Evolutionary conservation across 2,888 invertebrate species (phyloP).

Genomic region (Ctenicera cuprea): DNA sequence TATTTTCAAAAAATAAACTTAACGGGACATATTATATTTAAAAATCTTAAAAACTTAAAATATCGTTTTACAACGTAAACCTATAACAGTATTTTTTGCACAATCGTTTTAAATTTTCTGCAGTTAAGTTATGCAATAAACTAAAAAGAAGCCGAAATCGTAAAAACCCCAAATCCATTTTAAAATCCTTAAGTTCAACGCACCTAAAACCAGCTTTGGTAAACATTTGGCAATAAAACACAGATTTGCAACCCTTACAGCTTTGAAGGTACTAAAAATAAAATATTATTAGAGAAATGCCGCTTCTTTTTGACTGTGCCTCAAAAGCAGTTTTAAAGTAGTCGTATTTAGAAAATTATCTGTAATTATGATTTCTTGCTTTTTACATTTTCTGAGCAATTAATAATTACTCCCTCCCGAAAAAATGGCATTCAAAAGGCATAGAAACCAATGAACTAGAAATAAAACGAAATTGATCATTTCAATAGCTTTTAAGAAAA

Average conservation of each 20-base stretch:
- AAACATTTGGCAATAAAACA: not conserved
- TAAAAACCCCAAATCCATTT: slow-evolving; percentile 7
- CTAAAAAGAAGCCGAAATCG: slow-evolving; percentile 22
- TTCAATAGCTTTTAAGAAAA: no score
- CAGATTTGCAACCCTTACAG: slow-evolving; percentile 9
- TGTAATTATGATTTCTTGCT: no score
- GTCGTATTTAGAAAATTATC: not conserved
- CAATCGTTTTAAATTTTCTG: slow-evolving; percentile 24
- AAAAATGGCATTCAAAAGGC: no score
- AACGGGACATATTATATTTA: no score
- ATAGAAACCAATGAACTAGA: no score
- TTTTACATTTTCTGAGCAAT: no score
- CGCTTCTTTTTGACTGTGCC: not conserved
- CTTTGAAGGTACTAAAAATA: not conserved
- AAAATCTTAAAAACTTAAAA: no score
- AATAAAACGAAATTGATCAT: no score
- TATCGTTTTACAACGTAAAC: slow-evolving; percentile 8
- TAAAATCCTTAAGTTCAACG: not conserved
- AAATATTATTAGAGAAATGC: not conserved
- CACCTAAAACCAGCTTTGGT: not conserved
- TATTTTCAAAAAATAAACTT: not conserved
- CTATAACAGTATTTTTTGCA: slow-evolving; percentile 40
- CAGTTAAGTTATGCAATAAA: slow-evolving; percentile 2
- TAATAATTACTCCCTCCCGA: no score
- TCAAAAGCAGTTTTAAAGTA: not conserved